Percentiles rank a stretch among this genome's conserved stretches.
Conservation (phyloP, 1,140 invertebrate genomes). For the Ectropis grisescens region DNA sequence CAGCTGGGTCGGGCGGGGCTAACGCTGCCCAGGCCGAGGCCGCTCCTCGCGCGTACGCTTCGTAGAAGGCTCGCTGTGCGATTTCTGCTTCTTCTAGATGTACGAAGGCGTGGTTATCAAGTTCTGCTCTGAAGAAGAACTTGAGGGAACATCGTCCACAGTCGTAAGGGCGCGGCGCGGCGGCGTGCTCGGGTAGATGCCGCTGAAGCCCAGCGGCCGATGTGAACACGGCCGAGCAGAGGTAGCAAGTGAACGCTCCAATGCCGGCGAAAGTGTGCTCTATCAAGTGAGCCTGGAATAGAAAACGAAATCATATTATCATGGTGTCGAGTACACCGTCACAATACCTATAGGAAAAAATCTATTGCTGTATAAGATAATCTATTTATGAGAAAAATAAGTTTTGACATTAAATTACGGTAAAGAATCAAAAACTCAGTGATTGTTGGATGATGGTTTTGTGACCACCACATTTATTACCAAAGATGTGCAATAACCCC, state of each 20-base stretch:
- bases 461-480: too few species aligned
- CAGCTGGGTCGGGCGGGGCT: constrained; percentile 30
- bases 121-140: constrained; percentile 92
- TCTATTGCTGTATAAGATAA: too few species aligned
- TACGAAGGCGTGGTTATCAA: constrained; percentile 85
- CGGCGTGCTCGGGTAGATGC: constrained; percentile 88
- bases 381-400: too few species aligned
- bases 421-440: too few species aligned
- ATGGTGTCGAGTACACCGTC: too few species aligned
- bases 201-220: constrained; percentile 82
- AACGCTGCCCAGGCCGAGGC: constrained; percentile 50
- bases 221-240: constrained; percentile 91
- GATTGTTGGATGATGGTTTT: too few species aligned
- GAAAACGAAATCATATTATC: too few species aligned
- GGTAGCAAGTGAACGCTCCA: constrained; percentile 87
- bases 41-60: constrained; percentile 54
- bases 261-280: constrained; percentile 93
- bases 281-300: constrained; percentile 90
- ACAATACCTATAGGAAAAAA: too few species aligned
- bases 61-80: constrained; percentile 57
- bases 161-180: constrained; percentile 84
- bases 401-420: too few species aligned
- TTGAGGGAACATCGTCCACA: constrained; percentile 86
- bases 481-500: too few species aligned
- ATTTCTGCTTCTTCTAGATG: constrained; percentile 70